These are phyloP conservation scores for Tinamus major DNA, from an alignment of 2,797 vertebrate genomes.

Conservation along the genomic window DNA sequence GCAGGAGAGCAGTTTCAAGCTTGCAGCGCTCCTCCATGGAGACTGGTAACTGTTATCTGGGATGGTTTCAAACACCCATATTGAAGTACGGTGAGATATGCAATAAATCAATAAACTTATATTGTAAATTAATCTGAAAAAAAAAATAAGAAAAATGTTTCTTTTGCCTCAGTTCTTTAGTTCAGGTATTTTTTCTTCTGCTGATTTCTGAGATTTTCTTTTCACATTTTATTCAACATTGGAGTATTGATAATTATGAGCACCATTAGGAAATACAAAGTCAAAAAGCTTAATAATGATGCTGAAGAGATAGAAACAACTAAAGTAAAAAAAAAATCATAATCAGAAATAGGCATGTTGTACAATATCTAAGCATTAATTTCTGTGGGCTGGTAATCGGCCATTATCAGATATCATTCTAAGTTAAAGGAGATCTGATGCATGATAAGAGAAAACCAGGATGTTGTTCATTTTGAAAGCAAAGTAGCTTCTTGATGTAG, in stretches of 20 bases:
- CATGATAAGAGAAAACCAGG: background rate
- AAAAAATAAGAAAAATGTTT: background rate
- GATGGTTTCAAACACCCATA: background rate
- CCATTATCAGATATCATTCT: background rate
- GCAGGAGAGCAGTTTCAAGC: background rate
- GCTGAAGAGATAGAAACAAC: background rate
- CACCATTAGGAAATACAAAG: background rate
- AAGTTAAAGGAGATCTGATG: background rate
- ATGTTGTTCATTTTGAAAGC: background rate
- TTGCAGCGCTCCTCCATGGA: background rate
- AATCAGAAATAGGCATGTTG: background rate
- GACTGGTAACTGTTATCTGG: background rate
- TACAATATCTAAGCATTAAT: background rate
- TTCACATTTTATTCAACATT: background rate
- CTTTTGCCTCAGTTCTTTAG: background rate
- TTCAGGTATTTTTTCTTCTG: background rate
- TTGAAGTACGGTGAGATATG: background rate
- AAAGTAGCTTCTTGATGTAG: background rate
- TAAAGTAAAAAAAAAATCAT: background rate
- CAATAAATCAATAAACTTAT: background rate
- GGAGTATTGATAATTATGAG: background rate
- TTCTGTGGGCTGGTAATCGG: background rate
- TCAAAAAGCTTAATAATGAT: background rate
- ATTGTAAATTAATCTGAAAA: background rate
- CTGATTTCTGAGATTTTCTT: background rate